These are phyloP conservation scores for Phaonia tiefii DNA, from an alignment of 2,888 invertebrate species.

Conservation along the genomic window DNA sequence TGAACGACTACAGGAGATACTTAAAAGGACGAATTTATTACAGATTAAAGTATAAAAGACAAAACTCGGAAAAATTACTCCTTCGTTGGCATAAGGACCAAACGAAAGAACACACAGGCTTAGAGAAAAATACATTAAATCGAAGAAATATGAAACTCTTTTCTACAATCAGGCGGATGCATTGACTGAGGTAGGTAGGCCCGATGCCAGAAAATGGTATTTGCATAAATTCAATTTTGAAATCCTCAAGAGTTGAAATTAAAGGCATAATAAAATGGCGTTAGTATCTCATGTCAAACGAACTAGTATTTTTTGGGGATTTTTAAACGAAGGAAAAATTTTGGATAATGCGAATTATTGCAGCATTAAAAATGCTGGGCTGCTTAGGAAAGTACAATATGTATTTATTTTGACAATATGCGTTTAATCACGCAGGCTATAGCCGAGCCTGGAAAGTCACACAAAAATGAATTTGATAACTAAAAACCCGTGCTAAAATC, in stretches of 20 bases:
- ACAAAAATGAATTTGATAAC: too few species aligned
- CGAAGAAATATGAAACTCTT: slow-evolving; percentile 25
- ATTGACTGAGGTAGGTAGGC: not conserved
- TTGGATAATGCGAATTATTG: too few species aligned
- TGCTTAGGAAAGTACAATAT: too few species aligned
- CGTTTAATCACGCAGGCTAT: too few species aligned
- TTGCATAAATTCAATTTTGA: slow-evolving; percentile 35
- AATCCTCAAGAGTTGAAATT: slow-evolving; percentile 15
- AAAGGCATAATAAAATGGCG: slow-evolving; percentile 34
- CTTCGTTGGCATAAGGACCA: not conserved
- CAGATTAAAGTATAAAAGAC: slow-evolving; percentile 47
- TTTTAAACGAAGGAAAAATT: too few species aligned
- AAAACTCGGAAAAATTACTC: slow-evolving; percentile 36
- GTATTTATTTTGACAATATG: too few species aligned
- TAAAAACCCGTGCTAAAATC: too few species aligned
- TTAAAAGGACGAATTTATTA: slow-evolving; percentile 46
- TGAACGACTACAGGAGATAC: slow-evolving; percentile 28
- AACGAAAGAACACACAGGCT: slow-evolving; percentile 28
- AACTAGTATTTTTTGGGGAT: too few species aligned
- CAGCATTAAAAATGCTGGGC: too few species aligned
- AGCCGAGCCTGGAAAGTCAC: too few species aligned
- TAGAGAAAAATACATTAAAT: slow-evolving; percentile 32
- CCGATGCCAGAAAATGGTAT: slow-evolving; percentile 2
- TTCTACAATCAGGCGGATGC: not conserved
- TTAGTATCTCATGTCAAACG: too few species aligned